Evolutionary conservation across 2,888 invertebrate genomes (phyloP).

Genomic region (Plagodis pulveraria): DNA sequence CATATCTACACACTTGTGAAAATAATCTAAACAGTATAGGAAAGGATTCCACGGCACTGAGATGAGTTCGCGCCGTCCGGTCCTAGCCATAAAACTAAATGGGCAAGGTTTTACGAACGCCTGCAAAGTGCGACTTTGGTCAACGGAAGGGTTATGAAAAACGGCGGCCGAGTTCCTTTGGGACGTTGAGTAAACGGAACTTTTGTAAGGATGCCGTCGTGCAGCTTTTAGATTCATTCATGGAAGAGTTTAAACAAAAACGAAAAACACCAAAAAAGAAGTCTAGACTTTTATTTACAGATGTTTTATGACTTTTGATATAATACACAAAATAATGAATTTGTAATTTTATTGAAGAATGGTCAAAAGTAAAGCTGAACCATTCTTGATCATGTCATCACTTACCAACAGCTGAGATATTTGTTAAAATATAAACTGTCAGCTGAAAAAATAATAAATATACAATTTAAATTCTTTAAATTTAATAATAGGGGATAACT

Average conservation of each 20-base stretch:
- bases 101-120: constrained; percentile 51
- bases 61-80: constrained; percentile 58
- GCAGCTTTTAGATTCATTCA: constrained; percentile 26
- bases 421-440: no score
- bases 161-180: constrained; percentile 36
- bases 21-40: constrained; percentile 68
- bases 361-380: no score
- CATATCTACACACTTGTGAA: constrained; percentile 49
- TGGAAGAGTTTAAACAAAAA: neutral
- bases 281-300: constrained; percentile 19
- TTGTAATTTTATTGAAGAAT: no score
- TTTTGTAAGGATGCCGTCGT: constrained; percentile 28
- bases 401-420: no score
- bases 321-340: no score
- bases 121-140: constrained; percentile 47
- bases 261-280: neutral
- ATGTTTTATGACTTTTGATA: neutral
- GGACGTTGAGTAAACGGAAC: constrained; percentile 32
- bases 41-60: constrained; percentile 47
- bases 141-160: constrained; percentile 46
- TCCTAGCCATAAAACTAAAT: constrained; percentile 75
- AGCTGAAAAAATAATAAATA: no score
- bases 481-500: no score
- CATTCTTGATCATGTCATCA: no score
- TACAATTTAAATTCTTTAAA: no score